phyloP scores from a whole-genome alignment of 1,140 invertebrate species.

The Samia ricini region DNA sequence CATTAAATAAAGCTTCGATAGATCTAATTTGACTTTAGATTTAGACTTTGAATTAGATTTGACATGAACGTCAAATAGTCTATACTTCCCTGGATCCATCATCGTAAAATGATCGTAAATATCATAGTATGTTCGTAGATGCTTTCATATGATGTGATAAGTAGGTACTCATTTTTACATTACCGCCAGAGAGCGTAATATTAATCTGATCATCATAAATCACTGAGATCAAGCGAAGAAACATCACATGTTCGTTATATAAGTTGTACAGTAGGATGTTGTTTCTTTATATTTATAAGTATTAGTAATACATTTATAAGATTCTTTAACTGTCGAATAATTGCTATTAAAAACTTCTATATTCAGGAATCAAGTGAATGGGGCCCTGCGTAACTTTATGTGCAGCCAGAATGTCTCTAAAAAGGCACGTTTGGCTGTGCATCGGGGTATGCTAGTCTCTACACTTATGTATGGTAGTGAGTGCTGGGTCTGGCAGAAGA shows the following conservation, averaged over 20 bases:
- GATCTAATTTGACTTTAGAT: no score
- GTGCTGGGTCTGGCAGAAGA: no score
- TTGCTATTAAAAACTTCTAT: no score
- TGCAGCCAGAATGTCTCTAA: no score
- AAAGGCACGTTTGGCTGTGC: no score
- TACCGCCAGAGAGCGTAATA: background rate
- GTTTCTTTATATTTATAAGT: no score
- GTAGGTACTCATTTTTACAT: constrained; percentile 9
- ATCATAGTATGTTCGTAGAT: constrained; percentile 6
- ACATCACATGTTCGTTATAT: background rate
- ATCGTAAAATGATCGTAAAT: constrained; percentile 11
- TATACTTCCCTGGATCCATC: background rate
- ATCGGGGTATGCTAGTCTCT: no score
- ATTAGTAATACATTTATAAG: background rate
- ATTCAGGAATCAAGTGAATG: no score
- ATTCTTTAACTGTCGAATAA: no score
- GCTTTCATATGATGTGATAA: constrained; percentile 9
- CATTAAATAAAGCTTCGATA: background rate
- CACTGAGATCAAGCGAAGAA: background rate
- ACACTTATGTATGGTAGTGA: no score
- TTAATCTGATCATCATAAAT: constrained; percentile 12
- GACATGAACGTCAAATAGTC: background rate
- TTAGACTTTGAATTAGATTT: no score
- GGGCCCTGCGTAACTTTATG: no score
- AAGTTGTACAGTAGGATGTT: background rate